Percentiles rank a stretch among this genome's conserved stretches.
Conservation (phyloP, 1,140 invertebrate genomes). For the Aphaenogaster floridana region DNA sequence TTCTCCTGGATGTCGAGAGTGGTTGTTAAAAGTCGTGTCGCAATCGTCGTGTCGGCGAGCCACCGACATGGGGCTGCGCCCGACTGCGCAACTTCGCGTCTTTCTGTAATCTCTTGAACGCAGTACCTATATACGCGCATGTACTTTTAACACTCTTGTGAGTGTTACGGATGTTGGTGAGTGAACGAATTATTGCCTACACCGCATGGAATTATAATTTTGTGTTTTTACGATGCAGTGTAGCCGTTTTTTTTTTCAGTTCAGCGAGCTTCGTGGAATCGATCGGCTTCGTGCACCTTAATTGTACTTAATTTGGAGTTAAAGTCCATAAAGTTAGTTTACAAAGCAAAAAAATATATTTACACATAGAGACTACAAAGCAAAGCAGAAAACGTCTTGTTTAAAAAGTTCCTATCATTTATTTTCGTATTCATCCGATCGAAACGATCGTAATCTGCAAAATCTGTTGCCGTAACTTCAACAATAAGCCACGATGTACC, state of each 20-base stretch:
- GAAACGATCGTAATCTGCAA: constrained; percentile 27
- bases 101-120: constrained; percentile 74
- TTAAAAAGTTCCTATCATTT: not conserved
- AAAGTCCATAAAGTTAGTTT: not conserved
- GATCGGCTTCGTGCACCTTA: not conserved
- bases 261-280: not conserved
- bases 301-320: not conserved
- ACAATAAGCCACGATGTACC: constrained; percentile 15
- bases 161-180: constrained; percentile 6
- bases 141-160: constrained; percentile 31
- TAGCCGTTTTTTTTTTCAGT: not conserved
- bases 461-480: constrained; percentile 45
- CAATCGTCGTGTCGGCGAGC: constrained; percentile 69
- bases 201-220: constrained; percentile 72
- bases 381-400: no score
- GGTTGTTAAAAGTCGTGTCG: constrained; percentile 78
- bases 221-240: constrained; percentile 58
- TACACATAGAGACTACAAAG: not conserved
- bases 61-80: constrained; percentile 47
- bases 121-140: constrained; percentile 25
- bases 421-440: constrained; percentile 1
- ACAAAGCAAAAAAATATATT: not conserved
- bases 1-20: constrained; percentile 71
- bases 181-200: constrained; percentile 64
- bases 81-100: constrained; percentile 74